Base-by-base conservation (phyloP, 2,888 invertebrate genomes). In the Sinohyriopsis cumingii region DNA sequence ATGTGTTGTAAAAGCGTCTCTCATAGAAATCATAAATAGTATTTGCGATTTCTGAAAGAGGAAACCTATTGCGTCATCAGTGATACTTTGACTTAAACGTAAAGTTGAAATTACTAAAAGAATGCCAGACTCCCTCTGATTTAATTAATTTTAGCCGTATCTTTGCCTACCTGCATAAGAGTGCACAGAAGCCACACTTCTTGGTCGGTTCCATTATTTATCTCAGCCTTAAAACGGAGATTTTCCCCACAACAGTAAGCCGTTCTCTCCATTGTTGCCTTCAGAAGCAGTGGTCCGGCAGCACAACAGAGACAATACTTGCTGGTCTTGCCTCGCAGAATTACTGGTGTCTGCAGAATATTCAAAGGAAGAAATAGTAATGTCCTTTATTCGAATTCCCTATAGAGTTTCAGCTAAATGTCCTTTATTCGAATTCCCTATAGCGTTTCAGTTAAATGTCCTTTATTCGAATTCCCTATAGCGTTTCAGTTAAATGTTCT, bases 241-340 rank as follows among this genome's bases (percentile, higher is more conserved):
- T 93, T 93, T 89, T 94, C 94, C 12, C 94, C 94, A 86, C 93
- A 94, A 65, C 94, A 94, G 88, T 94, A 95, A 24, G 94, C 94
- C 12, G 93, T 93, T 73, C 94, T 91, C 84, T 94, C 94, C 67
- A 95, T 89, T 65, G 93, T 93, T 56, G 93, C 93, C 71, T 93
- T 91, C 67, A 95, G 89, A 57, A 92, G 92, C 1, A 95, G 92
- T 15, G 94, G 93, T 25, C 94, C 94, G 72, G 93, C 91, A 84
- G 93, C 93, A 88, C 94, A 95, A 85, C 94, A 94, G 87, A 94
- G 92, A 84, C 94, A 94, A 86, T 88, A 89, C 18, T 83, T 83
- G 69, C 84, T 82, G 12, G 83, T 76, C 68, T 88, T 88, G 67
- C 86, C 86, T 55, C 82, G 78, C 3, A 82, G 84, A n/a, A 83